A percentile compares a stretch with the other conserved stretches of the same genome.
These are phyloP conservation scores for Leptodactylus fallax DNA, from an alignment of 2,797 vertebrate genomes.

Conservation along the genomic window DNA sequence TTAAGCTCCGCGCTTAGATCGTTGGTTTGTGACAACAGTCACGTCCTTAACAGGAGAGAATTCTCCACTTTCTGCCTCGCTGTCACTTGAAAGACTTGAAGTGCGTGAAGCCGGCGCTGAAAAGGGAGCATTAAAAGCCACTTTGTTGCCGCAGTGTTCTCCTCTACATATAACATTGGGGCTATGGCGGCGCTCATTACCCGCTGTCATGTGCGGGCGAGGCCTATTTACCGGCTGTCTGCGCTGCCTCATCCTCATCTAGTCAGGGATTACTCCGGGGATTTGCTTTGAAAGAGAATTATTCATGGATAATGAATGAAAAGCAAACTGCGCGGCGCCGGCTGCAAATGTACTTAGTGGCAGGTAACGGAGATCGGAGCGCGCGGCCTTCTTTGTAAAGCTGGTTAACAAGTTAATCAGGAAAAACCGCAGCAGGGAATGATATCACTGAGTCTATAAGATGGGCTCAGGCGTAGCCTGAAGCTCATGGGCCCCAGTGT, in stretches of 20 bases:
- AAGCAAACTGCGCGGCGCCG: not conserved
- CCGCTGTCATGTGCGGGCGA: not conserved
- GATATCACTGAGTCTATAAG: not conserved
- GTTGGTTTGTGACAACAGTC: slow-evolving; percentile 37
- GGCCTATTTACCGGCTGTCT: slow-evolving; percentile 13
- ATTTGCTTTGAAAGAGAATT: slow-evolving; percentile 23
- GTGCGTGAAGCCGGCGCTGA: not conserved
- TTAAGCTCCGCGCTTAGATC: slow-evolving; percentile 32
- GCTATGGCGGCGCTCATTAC: not conserved
- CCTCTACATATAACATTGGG: not conserved
- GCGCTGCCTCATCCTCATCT: not conserved
- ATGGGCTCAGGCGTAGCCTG: too few species aligned
- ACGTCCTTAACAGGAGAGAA: slow-evolving; percentile 25
- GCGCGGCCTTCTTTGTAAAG: not conserved
- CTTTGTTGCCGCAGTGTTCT: not conserved
- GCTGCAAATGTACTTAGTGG: not conserved
- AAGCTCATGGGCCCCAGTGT: not conserved
- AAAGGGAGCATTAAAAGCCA: not conserved
- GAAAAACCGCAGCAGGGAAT: too few species aligned
- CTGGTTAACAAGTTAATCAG: not conserved
- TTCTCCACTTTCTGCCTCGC: not conserved
- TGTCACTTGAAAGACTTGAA: not conserved
- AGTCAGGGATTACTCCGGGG: not conserved
- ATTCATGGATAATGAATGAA: slow-evolving; percentile 33
- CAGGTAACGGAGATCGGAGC: not conserved